Evolutionary conservation across 2,888 invertebrate species (phyloP).

Genomic region (Platynereis dumerilii): DNA sequence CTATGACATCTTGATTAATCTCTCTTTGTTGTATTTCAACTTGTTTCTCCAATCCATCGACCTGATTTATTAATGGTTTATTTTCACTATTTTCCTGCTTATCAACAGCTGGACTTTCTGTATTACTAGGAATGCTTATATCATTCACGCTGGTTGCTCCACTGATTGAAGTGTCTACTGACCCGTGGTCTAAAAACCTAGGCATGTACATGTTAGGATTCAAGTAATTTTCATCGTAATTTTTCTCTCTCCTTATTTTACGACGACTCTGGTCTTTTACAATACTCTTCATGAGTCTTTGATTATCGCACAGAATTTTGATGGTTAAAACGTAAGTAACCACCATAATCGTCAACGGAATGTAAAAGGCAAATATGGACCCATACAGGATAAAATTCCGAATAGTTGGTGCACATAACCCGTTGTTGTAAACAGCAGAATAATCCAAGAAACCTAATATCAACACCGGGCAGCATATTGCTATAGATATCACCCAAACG

Average conservation of each 20-base stretch:
- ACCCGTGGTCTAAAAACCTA: slow-evolving; percentile 12
- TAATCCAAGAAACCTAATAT: slow-evolving; percentile 54
- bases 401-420: slow-evolving; percentile 50
- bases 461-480: slow-evolving; percentile 64
- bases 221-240: slow-evolving; percentile 8
- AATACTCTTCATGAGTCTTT: slow-evolving; percentile 41
- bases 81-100: not conserved
- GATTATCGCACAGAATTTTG: slow-evolving; percentile 81
- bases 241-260: slow-evolving; percentile 9
- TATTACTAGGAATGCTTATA: not conserved
- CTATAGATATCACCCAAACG: slow-evolving; percentile 86
- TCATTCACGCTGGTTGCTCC: slow-evolving; percentile 6
- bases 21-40: not conserved
- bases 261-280: slow-evolving; percentile 19
- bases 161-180: slow-evolving; percentile 28
- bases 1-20: not conserved
- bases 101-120: not conserved
- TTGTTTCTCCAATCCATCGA: not conserved
- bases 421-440: slow-evolving; percentile 45
- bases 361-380: slow-evolving; percentile 94
- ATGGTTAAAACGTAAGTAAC: slow-evolving; percentile 92
- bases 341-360: slow-evolving; percentile 92
- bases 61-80: not conserved
- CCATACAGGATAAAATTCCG: slow-evolving; percentile 74
- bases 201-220: slow-evolving; percentile 18